Conservation (phyloP, 1,140 invertebrate species). For the Babylonia areolata region DNA sequence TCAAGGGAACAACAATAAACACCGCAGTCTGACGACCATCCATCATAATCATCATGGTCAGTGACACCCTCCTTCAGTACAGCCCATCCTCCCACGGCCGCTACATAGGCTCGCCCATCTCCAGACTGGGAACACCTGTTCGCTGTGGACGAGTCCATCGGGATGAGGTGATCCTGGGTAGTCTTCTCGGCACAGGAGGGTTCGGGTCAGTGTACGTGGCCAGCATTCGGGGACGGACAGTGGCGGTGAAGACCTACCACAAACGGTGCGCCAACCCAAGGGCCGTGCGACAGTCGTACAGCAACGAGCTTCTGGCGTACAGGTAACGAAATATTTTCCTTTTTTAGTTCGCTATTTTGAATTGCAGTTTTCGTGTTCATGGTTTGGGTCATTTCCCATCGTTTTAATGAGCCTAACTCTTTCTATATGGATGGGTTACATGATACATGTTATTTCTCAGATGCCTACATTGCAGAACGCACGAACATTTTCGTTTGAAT, state of each 20-base stretch:
- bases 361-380: too few relatives aligned
- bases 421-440: too few relatives aligned
- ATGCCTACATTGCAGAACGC: too few relatives aligned
- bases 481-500: too few relatives aligned
- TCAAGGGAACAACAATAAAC: too few relatives aligned
- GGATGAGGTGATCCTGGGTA: constrained; percentile 58
- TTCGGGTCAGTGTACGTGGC: constrained; percentile 68
- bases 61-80: constrained; percentile 29
- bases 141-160: constrained; percentile 46
- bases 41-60: constrained; percentile 26
- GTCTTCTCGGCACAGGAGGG: constrained; percentile 60
- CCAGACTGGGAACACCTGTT: constrained; percentile 2
- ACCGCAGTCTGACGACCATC: too few relatives aligned
- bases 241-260: constrained; percentile 67
- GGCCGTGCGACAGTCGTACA: constrained; percentile 62
- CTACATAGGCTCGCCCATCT: constrained; percentile 34
- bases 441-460: too few relatives aligned
- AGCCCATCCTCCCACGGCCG: constrained; percentile 24
- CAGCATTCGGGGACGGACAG: constrained; percentile 38
- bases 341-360: too few relatives aligned
- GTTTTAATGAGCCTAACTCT: too few relatives aligned
- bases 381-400: too few relatives aligned
- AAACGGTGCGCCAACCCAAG: constrained; percentile 57
- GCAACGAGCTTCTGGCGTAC: constrained; percentile 57
- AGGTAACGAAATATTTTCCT: too few relatives aligned